Evolutionary conservation across 2,797 vertebrate species (phyloP), one percentile per base, ranked within the genome.

Genomic region (Fratercula arctica): DNA sequence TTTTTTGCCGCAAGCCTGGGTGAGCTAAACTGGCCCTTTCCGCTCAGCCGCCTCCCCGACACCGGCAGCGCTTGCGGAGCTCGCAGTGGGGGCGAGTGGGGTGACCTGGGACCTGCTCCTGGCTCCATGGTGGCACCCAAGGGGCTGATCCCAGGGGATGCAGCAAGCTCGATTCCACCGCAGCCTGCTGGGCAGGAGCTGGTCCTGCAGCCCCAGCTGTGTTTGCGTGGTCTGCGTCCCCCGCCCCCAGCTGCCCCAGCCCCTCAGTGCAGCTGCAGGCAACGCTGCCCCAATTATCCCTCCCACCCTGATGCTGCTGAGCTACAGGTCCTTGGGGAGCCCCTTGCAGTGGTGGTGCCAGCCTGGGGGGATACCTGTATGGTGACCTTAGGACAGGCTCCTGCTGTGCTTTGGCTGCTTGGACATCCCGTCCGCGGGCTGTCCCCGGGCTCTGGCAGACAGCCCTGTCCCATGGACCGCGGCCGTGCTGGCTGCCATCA

Each of bases 81-180:
- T 53, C 3, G 0, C 5, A 1, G 7, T 1, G 2, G 29, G 33
- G n/a, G 6, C 5, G 28, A 33, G 23, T 4, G 2, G 39, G 33
- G 50, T 57, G 23, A 20, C 45, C n/a, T 10, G 48, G 51, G 46
- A 12, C 5, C 61, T 1, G 4, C 53, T 50, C 61, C 37, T 4
- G 24, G 53, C 28, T 79, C 39, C 15, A 6, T 6, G 20, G 41
- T 8, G 35, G 10, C 25, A 39, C 20, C n/a, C 12, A 7, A 20
- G n/a, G 21, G 19, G 28, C n/a, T 31, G 10, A 13, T 23, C 51
- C 60, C 35, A 4, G 31, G n/a, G 39, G 35, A 6, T 13, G 53
- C 46, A 14, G 41, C 5, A 31, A 41, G 25, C 46, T 66, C 3
- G 0, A 3, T 16, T 24, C n/a, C 46, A 9, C 24, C 51, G 24